These are phyloP conservation scores for Podotricha telesiphe DNA, from an alignment of 2,888 invertebrate species.

Conservation along the genomic window DNA sequence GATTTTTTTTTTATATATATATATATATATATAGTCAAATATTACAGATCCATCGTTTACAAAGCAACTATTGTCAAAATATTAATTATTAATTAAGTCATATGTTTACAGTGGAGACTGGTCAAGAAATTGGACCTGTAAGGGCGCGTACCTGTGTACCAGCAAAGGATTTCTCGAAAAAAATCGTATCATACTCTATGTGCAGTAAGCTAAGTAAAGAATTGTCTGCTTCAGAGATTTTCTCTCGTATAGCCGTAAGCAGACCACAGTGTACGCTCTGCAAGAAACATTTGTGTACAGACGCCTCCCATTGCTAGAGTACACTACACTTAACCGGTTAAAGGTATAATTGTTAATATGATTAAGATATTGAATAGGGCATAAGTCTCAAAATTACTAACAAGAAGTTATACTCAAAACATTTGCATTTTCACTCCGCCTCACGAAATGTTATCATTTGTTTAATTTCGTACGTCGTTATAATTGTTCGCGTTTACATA, in stretches of 20 bases:
- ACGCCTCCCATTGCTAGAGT: constrained; percentile 64
- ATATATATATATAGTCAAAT: no score
- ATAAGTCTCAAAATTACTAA: neutral
- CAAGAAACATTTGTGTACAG: constrained; percentile 73
- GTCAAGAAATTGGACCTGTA: constrained; percentile 76
- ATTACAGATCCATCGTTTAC: neutral
- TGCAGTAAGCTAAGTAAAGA: constrained; percentile 77
- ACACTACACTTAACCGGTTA: neutral
- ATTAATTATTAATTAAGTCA: neutral
- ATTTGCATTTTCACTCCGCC: constrained; percentile 29
- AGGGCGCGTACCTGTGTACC: constrained; percentile 78
- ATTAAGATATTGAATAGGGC: neutral
- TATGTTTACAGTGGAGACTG: constrained; percentile 66
- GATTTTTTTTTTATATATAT: no score
- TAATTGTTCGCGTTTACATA: constrained; percentile 50
- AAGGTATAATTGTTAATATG: neutral
- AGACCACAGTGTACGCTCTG: constrained; percentile 75
- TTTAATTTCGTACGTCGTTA: constrained; percentile 47
- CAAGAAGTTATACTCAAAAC: neutral
- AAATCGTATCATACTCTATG: constrained; percentile 75
- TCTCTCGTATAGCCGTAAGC: constrained; percentile 71
- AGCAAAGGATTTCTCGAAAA: constrained; percentile 76
- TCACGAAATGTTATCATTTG: constrained; percentile 47
- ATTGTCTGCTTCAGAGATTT: constrained; percentile 74
- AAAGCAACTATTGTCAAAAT: neutral